Conservation (phyloP, 1,140 invertebrate genomes). For the Anastrepha ludens region DNA sequence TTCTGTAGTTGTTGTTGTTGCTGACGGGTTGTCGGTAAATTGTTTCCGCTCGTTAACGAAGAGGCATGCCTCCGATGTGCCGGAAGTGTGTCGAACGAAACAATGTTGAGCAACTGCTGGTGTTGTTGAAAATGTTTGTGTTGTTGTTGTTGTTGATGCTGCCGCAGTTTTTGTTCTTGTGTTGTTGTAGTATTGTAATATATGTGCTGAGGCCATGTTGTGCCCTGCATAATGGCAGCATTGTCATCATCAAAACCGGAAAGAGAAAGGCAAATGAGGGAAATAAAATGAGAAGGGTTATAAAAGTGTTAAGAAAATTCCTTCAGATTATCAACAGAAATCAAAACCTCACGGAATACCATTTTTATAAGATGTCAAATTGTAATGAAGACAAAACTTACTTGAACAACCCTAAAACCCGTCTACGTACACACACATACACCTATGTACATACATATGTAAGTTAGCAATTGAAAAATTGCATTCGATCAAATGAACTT, state of each 20-base stretch:
- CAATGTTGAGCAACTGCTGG: conserved; percentile 7
- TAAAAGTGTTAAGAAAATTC: too few species aligned
- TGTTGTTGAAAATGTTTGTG: conserved; percentile 58
- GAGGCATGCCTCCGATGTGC: conserved; percentile 13
- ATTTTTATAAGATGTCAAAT: too few species aligned
- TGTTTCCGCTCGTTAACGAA: conserved; percentile 31
- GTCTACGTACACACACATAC: too few species aligned
- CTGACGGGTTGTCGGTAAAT: conserved; percentile 3
- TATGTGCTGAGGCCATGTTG: conserved; percentile 74
- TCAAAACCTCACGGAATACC: too few species aligned
- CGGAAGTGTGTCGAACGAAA: conserved; percentile 31
- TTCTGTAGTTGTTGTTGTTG: conserved; percentile 16
- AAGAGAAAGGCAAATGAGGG: background rate
- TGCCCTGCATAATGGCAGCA: conserved; percentile 65
- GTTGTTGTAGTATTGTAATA: conserved; percentile 73
- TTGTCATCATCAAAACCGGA: background rate
- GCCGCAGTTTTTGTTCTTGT: conserved; percentile 65
- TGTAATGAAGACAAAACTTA: too few species aligned
- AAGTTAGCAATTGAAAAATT: too few species aligned
- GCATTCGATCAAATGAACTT: too few species aligned
- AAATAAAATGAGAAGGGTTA: background rate
- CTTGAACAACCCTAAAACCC: too few species aligned
- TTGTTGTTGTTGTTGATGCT: conserved; percentile 66
- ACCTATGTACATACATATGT: too few species aligned
- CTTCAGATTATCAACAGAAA: too few species aligned